Evolutionary conservation across 37 sponge, comb jelly and placozoan genomes (phyloP), one percentile per base, ranked within the genome.

Genomic region (Ephydatia muelleri): DNA sequence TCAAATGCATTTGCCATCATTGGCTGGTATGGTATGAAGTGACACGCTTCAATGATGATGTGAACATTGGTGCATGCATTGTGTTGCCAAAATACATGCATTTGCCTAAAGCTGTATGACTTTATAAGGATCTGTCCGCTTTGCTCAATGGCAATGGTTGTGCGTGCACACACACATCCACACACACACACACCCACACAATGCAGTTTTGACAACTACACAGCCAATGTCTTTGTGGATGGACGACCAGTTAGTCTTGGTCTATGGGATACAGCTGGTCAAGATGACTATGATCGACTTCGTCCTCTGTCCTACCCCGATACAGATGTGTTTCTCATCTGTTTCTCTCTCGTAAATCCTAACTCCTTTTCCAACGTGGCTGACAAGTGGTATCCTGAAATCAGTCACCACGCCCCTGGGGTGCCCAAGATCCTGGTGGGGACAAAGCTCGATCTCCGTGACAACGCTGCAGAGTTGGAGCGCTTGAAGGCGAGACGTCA

Each of bases 251-350:
- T 94, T 43, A 92, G 93, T 75, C 72, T 97, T 1, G 97, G 97
- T 5, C 76, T 97, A 5, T 97, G 97, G 97, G 97, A 97, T 70
- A 94, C 97, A 66, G 95, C 95, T 66, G 97, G 97, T 25, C 97
- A 97, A 70, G 97, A 93, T 36, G 96, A 96, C 76, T 96, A 96
- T 65, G 96, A 96, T 67, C 66, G 94, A 38, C 79, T 96, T 19
- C 92, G 96, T 8, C 96, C 96, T 5, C 87, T 96, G 4, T 95
- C 96, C 29, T 95, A 95, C 57, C 96, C 96, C 0, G 90, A 91
- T 76, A 95, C 96, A 13, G 93, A 95, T 80, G 93, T 95, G 49
- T 95, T 95, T 70, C 87, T 96, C 19, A 84, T 96, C 27, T 96
- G 96, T 69, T 96, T 91, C 80, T 93, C 94, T 1, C 64, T 96